Evolutionary conservation across 2,113 vertebrate genomes (phyloP), one percentile per base, ranked within the genome.

Genomic region (Peromyscus californicus): DNA sequence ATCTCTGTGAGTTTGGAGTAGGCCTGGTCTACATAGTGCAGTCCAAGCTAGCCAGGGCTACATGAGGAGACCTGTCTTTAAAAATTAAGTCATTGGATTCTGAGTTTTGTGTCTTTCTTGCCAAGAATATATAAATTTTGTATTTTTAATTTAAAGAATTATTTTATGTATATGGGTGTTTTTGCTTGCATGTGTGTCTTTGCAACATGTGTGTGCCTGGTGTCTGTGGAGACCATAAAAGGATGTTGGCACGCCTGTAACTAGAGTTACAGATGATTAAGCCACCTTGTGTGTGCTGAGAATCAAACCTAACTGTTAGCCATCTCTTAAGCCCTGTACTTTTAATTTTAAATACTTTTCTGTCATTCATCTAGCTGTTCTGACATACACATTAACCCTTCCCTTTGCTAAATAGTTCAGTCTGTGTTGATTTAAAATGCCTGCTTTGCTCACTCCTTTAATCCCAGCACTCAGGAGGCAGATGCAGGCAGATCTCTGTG

Each of bases 371-470:
- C 83, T 31, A 79, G 83, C 11, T 80, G 17, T 88, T 45, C 1
- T 84, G 59, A 84, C 48, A 31, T 42, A 87, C 6, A 94, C 17
- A 67, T 84, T 82, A 74, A n/a, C 89, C 88, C 59, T 51, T 17
- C 8, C 22, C 11, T 45, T 59, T 86, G 9, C 36, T 91, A 29
- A 95, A 59, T 59, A 89, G 48, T 95, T 48, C 1, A 59, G 9
- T 13, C 12, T 93, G 3, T 24, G 24, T 89, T 88, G 24, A 57
- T 91, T 90, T 85, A 67, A 97, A 95, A 76, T 94, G 74, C 15
- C 1, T 72, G n/a, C n/a, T 70, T 65, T 65, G 63, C 9, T 24
- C 9, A 65, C 11, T 11, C 26, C 63, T 65, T 65, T 29, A 65
- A 65, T 65, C 26, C 26, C 21, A 65, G 26, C 63, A 65, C 63